phyloP scores from a whole-genome alignment of 2,113 vertebrate genomes.

The Tetrax tetrax region DNA sequence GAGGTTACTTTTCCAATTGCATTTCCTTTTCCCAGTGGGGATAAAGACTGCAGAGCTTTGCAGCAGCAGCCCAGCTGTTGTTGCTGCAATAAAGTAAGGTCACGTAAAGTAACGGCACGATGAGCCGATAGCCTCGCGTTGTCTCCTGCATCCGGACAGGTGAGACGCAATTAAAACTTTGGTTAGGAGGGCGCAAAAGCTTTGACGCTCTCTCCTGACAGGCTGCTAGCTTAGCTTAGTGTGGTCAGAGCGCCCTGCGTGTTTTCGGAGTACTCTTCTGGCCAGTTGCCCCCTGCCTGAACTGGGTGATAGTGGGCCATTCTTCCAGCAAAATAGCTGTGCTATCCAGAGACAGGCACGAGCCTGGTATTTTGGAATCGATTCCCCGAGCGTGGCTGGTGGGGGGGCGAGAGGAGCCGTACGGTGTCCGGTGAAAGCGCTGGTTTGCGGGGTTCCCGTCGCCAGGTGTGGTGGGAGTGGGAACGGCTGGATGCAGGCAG shows the following conservation, averaged over 20 bases:
- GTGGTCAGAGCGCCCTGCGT: neutral
- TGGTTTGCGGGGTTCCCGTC: neutral
- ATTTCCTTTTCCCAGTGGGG: neutral
- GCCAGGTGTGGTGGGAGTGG: rapidly evolving
- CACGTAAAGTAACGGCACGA: rapidly evolving
- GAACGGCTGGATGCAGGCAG: neutral
- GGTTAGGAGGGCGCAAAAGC: neutral
- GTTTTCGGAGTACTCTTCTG: neutral
- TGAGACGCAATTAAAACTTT: neutral
- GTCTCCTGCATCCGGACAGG: neutral
- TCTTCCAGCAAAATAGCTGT: neutral
- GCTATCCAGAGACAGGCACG: neutral
- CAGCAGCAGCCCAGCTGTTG: neutral
- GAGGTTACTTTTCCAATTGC: neutral
- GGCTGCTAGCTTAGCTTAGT: neutral
- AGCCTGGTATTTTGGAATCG: neutral
- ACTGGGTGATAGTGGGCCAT: neutral
- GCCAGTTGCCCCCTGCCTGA: neutral
- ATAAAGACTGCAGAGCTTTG: neutral
- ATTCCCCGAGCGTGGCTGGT: rapidly evolving
- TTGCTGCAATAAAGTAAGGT: neutral
- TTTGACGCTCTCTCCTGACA: neutral
- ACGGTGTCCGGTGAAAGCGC: neutral
- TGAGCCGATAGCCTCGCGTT: neutral
- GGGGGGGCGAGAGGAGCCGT: neutral